phyloP scores from a whole-genome alignment of 2,888 invertebrate genomes.

The Muscina levida region DNA sequence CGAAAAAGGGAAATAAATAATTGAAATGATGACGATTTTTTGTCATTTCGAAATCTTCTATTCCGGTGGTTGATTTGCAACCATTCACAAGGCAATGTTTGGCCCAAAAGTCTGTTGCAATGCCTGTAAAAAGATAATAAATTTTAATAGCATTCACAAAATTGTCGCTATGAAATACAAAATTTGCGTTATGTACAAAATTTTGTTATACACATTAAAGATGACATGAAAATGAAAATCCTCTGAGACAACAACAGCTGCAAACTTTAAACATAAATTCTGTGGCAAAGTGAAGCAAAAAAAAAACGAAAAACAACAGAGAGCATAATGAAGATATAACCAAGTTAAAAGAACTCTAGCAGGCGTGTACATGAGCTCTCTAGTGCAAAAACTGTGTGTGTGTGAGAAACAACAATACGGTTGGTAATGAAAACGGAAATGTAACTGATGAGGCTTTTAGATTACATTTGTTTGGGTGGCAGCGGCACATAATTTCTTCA shows the following conservation, averaged over 20 bases:
- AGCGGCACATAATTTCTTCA: background rate
- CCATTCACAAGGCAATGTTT: background rate
- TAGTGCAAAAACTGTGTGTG: no score
- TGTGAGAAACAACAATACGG: no score
- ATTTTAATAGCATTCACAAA: slow-evolving; percentile 18
- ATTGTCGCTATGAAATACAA: background rate
- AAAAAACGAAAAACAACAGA: background rate
- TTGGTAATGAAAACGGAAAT: slow-evolving; percentile 71
- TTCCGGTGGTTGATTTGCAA: slow-evolving; percentile 7
- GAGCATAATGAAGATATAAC: background rate
- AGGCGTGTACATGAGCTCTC: background rate
- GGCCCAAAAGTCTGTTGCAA: background rate
- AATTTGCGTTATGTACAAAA: background rate
- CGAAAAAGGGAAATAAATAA: slow-evolving; percentile 15
- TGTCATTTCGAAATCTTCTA: background rate
- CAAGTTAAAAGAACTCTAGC: background rate
- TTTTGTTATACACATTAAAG: slow-evolving; percentile 21
- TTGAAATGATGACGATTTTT: slow-evolving; percentile 17
- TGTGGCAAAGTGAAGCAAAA: slow-evolving; percentile 6
- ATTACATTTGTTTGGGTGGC: slow-evolving; percentile 9
- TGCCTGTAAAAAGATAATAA: slow-evolving; percentile 7
- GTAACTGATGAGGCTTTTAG: slow-evolving; percentile 69
- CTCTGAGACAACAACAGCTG: slow-evolving; percentile 68
- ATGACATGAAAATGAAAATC: slow-evolving; percentile 42
- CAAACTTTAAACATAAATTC: slow-evolving; percentile 51